These are phyloP conservation scores for Sander vitreus DNA, from an alignment of 2,113 vertebrate genomes.

Conservation along the genomic window DNA sequence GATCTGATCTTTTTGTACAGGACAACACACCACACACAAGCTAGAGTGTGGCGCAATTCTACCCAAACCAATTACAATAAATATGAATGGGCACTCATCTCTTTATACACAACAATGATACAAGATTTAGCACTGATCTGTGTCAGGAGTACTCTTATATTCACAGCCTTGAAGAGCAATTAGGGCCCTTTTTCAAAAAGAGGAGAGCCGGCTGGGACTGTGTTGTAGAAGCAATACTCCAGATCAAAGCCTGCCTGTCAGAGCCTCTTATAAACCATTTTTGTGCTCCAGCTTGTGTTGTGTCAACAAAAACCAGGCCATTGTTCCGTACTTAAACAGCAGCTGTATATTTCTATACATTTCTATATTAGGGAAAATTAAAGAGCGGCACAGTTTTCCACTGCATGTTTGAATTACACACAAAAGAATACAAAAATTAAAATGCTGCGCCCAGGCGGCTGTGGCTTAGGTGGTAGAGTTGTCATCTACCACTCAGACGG, in stretches of 20 bases:
- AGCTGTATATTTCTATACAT: background rate
- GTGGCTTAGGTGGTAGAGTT: too few species aligned
- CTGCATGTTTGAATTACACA: background rate
- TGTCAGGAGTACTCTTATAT: constrained; percentile 63
- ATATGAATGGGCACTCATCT: constrained; percentile 74
- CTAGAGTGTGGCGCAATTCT: constrained; percentile 18
- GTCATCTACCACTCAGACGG: too few species aligned
- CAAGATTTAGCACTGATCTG: constrained; percentile 74
- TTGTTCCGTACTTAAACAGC: background rate
- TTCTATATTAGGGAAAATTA: background rate
- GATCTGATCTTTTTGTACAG: background rate
- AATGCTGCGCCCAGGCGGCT: background rate
- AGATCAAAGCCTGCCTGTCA: constrained; percentile 57
- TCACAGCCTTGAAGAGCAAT: constrained; percentile 66
- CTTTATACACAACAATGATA: constrained; percentile 66
- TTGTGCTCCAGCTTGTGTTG: background rate
- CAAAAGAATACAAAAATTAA: background rate
- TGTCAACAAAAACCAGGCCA: constrained; percentile 53
- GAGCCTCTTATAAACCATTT: constrained; percentile 39
- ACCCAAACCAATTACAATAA: constrained; percentile 55
- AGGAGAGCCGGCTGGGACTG: constrained; percentile 25
- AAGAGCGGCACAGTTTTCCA: background rate
- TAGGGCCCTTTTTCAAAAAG: constrained; percentile 39
- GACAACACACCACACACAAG: background rate
- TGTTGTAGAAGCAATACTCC: constrained; percentile 52